phyloP scores from a whole-genome alignment of 2,888 invertebrate genomes.

The Nephrotoma appendiculata region DNA sequence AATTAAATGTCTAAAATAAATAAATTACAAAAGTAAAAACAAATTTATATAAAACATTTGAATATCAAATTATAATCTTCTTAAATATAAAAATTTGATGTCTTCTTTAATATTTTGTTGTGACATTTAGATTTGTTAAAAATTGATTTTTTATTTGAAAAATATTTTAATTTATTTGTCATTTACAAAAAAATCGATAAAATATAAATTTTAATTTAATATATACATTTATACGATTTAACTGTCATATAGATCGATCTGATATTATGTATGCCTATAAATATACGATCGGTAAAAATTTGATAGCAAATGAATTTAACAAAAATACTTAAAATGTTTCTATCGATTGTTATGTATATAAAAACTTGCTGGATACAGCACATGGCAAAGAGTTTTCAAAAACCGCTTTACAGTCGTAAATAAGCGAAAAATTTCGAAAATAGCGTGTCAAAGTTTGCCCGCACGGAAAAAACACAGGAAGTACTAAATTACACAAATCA shows the following conservation, averaged over 20 bases:
- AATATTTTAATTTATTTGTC: neutral
- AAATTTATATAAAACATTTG: neutral
- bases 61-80: neutral
- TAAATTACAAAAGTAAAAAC: neutral
- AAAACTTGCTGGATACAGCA: no score
- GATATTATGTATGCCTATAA: no score
- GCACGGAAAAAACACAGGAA: neutral
- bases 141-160: neutral
- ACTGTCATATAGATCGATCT: neutral
- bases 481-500: neutral
- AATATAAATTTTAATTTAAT: neutral
- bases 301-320: no score
- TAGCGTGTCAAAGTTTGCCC: neutral
- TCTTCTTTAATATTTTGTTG: neutral
- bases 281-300: no score
- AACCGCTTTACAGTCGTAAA: no score
- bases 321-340: no score
- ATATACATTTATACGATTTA: neutral
- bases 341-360: no score
- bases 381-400: no score
- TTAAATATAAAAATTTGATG: neutral
- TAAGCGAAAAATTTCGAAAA: neutral
- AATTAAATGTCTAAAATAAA: neutral
- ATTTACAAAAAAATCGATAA: neutral
- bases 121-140: neutral